Evolutionary conservation across 1,140 invertebrate genomes (phyloP).

Genomic region (Aporrectodea caliginosa): DNA sequence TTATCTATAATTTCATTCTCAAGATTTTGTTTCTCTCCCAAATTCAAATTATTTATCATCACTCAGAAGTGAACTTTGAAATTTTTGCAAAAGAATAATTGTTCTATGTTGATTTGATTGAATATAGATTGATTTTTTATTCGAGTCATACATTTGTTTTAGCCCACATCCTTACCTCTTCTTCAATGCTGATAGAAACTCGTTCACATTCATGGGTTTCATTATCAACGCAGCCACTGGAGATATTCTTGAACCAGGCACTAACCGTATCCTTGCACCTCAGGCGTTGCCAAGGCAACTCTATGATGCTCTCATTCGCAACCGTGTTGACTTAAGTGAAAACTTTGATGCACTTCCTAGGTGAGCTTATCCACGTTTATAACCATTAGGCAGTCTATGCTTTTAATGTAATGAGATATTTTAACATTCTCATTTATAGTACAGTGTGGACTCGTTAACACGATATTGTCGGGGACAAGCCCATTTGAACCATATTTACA

Average conservation of each 20-base stretch:
- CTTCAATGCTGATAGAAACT: slow-evolving; percentile 45
- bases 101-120: not conserved
- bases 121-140: too few relatives aligned
- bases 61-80: too few relatives aligned
- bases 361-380: slow-evolving; percentile 29
- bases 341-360: slow-evolving; percentile 48
- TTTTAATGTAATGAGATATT: too few relatives aligned
- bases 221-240: slow-evolving; percentile 41
- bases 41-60: too few relatives aligned
- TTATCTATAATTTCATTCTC: too few relatives aligned
- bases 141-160: slow-evolving; percentile 7
- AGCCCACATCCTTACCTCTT: slow-evolving; percentile 52
- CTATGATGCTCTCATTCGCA: slow-evolving; percentile 37
- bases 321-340: slow-evolving; percentile 43
- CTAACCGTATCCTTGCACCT: slow-evolving; percentile 35
- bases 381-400: not conserved
- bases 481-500: too few relatives aligned
- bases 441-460: too few relatives aligned
- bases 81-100: not conserved
- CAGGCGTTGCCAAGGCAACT: slow-evolving; percentile 39
- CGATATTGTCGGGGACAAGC: too few relatives aligned
- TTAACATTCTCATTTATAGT: too few relatives aligned
- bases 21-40: too few relatives aligned
- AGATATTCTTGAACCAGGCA: slow-evolving; percentile 43
- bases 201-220: slow-evolving; percentile 50